phyloP scores from a whole-genome alignment of 2,113 vertebrate genomes.

The Megaceryle torquata region DNA sequence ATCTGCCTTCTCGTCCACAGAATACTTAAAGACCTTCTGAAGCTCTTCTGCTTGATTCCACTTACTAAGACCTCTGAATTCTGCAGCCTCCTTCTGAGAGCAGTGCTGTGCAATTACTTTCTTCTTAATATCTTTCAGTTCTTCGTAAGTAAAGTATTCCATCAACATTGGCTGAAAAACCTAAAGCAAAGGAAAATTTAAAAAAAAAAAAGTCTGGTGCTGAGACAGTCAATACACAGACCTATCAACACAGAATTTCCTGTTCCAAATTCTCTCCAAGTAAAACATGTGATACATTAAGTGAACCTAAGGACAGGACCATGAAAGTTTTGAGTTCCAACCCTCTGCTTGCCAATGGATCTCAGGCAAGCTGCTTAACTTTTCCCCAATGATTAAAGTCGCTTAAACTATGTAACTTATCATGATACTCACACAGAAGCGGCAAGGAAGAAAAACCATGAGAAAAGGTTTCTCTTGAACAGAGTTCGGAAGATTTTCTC shows the following conservation, averaged over 20 bases:
- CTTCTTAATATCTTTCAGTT: slow-evolving; percentile 97
- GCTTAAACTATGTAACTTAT: background rate
- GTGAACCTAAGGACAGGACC: background rate
- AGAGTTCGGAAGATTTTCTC: background rate
- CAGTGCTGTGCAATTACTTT: slow-evolving; percentile 95
- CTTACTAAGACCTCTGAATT: slow-evolving; percentile 86
- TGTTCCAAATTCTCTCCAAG: background rate
- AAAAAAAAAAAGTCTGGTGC: background rate
- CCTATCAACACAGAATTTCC: background rate
- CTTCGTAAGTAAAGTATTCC: slow-evolving; percentile 98
- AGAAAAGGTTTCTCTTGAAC: background rate
- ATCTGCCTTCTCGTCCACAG: slow-evolving; percentile 90
- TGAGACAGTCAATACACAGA: background rate
- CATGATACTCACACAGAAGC: background rate
- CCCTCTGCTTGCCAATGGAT: background rate
- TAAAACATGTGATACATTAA: background rate
- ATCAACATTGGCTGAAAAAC: slow-evolving; percentile 99
- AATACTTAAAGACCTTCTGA: slow-evolving; percentile 93
- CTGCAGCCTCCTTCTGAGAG: slow-evolving; percentile 84
- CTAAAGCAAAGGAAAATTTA: slow-evolving; percentile 59
- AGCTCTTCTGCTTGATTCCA: slow-evolving; percentile 93
- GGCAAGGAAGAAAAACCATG: background rate
- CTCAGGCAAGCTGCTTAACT: background rate
- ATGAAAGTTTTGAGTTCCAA: background rate
- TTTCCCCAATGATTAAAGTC: background rate